Evolutionary conservation across 2,888 invertebrate species (phyloP), one percentile per base, ranked within the genome.

Genomic region (Eupithecia inturbata): DNA sequence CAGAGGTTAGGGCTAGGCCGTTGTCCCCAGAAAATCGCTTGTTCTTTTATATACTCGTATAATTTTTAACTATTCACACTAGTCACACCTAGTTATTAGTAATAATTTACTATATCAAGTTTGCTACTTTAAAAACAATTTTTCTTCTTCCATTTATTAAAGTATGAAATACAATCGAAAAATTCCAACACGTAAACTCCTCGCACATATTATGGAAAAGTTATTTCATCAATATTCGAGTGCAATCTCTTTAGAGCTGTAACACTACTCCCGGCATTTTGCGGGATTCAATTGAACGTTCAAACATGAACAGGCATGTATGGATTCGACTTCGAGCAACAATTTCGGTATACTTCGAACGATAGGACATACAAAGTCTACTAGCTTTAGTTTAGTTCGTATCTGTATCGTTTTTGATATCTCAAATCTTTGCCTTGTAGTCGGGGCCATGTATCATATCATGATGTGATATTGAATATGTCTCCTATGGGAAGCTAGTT

Each of bases 271-370:
- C 22, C 9, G 36, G 33, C 31, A 84, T 83, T 85, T 83, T 82
- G 81, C 81, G 78, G 81, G 71, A 79, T 84, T 82, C 83, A 78
- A 85, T 88, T 84, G 81, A 84, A 85, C 83, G 82, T 82, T 81
- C 81, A 82, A 83, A 86, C 82, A 83, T 77, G 79, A 82, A 71
- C 75, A 9, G n/a, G 63, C 31, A 33, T 64, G 19, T 9, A 64
- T 19, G 31, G 62, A 62, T 31, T 28, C 63, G 26, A 57, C 57
- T 57, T 57, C 57, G 57, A 26, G 57, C 12, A 57, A 4, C 57
- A 26, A 26, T 57, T 57, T 57, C 57, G 22, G 57, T 57, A 57
- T 57, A 26, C 4, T 53, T 53, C 10, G 22, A 22, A 26, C 12
- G 22, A 53, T 22, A 53, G 22, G 22, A 53, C 22, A 5, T 53